Percentiles rank a stretch among this genome's conserved stretches.
Conservation (phyloP, 2,113 vertebrate species). For the Rhinogobius similis region DNA sequence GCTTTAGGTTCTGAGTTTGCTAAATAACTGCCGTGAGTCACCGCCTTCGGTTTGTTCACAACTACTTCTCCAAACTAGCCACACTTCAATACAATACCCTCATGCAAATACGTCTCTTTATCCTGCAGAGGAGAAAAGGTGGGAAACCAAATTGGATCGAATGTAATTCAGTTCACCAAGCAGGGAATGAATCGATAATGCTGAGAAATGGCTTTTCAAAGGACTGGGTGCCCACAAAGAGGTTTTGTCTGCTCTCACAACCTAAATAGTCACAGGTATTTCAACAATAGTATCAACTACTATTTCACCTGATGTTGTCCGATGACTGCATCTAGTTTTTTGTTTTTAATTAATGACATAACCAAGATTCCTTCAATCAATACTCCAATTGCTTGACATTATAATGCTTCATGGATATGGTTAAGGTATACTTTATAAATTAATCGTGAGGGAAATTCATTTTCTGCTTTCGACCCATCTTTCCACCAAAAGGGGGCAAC, state of each 20-base stretch:
- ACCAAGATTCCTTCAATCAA: too few species aligned
- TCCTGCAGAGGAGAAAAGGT: slow-evolving; percentile 70
- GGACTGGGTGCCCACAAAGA: slow-evolving; percentile 64
- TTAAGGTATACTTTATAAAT: too few species aligned
- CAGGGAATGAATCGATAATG: slow-evolving; percentile 78
- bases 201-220: slow-evolving; percentile 76
- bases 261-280: slow-evolving; percentile 53
- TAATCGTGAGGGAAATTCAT: too few species aligned
- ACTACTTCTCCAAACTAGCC: slow-evolving; percentile 20
- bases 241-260: slow-evolving; percentile 53
- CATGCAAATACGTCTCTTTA: slow-evolving; percentile 72
- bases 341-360: too few species aligned
- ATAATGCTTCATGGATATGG: too few species aligned
- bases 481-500: too few species aligned
- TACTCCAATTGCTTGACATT: too few species aligned
- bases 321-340: slow-evolving; percentile 23
- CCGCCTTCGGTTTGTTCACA: slow-evolving; percentile 19
- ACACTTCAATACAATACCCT: slow-evolving; percentile 48
- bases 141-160: slow-evolving; percentile 80
- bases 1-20: slow-evolving; percentile 1
- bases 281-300: slow-evolving; percentile 44
- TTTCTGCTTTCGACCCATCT: too few species aligned
- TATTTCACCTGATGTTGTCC: slow-evolving; percentile 34
- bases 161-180: slow-evolving; percentile 79
- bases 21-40: too few species aligned